Conservation (phyloP, 2,888 invertebrate species). For the Nineta flava region DNA sequence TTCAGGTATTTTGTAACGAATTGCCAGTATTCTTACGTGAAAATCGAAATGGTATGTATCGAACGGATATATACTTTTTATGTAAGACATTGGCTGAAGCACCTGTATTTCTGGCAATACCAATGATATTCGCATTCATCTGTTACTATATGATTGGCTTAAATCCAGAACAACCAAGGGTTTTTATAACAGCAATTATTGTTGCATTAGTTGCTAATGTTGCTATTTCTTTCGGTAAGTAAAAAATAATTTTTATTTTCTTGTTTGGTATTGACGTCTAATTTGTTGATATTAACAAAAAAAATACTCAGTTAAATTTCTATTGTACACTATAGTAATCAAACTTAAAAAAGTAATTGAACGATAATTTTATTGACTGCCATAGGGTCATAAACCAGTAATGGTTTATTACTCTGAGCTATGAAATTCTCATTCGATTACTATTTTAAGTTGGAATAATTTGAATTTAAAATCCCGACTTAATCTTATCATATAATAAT, state of each 20-base stretch:
- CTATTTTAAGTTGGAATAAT: too few species aligned
- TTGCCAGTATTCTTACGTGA: conserved; percentile 80
- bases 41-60: conserved; percentile 78
- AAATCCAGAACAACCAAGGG: conserved; percentile 47
- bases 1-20: conserved; percentile 77
- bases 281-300: too few species aligned
- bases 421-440: too few species aligned
- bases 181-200: conserved; percentile 58
- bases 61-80: conserved; percentile 80
- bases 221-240: conserved; percentile 72
- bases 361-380: too few species aligned
- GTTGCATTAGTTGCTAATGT: conserved; percentile 75
- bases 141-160: conserved; percentile 83
- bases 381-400: too few species aligned
- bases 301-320: too few species aligned
- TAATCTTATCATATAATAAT: too few species aligned
- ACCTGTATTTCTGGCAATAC: conserved; percentile 71
- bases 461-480: too few species aligned
- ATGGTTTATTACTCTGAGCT: too few species aligned
- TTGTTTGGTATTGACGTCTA: too few species aligned
- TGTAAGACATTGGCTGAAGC: conserved; percentile 81
- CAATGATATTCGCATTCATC: conserved; percentile 64
- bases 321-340: too few species aligned
- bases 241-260: neutral
- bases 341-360: too few species aligned